These are phyloP conservation scores for Nyctalus aviator DNA, from an alignment of 2,797 vertebrate genomes.

Conservation along the genomic window DNA sequence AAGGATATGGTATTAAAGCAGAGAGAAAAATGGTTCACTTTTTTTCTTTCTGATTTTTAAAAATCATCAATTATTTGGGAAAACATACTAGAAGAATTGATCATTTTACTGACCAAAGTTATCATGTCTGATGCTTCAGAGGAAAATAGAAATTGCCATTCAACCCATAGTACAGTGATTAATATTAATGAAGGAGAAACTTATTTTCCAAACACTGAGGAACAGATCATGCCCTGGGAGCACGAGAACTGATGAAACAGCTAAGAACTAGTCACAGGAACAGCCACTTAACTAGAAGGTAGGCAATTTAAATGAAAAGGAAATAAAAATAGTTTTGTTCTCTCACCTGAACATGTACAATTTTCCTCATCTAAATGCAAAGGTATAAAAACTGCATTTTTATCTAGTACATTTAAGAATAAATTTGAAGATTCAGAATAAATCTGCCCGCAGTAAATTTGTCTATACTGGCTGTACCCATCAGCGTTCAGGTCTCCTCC, in stretches of 20 bases:
- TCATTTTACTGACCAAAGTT: constrained; percentile 23
- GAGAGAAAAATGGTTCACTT: constrained; percentile 43
- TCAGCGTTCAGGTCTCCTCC: background rate
- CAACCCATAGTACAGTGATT: background rate
- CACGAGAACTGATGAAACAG: background rate
- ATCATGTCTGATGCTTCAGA: constrained; percentile 61
- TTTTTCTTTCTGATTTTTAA: constrained; percentile 47
- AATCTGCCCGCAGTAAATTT: background rate
- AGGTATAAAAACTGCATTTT: background rate
- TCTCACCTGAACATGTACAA: background rate
- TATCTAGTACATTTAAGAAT: background rate
- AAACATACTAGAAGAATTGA: background rate
- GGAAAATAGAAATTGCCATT: constrained; percentile 68
- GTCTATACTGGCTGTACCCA: background rate
- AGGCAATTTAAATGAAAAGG: constrained; percentile 26
- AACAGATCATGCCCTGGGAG: background rate
- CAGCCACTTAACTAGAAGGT: background rate
- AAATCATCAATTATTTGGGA: constrained; percentile 45
- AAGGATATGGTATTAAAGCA: constrained; percentile 66
- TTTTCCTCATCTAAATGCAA: background rate
- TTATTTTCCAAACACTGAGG: constrained; percentile 46
- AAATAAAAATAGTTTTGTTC: constrained; percentile 37
- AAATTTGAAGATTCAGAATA: background rate
- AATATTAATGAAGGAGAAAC: background rate
- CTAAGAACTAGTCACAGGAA: constrained; percentile 14